Percentiles rank a stretch among this genome's conserved stretches.
Evolutionary conservation across 2,888 invertebrate genomes (phyloP).

Genomic region (Coremacera marginata): DNA sequence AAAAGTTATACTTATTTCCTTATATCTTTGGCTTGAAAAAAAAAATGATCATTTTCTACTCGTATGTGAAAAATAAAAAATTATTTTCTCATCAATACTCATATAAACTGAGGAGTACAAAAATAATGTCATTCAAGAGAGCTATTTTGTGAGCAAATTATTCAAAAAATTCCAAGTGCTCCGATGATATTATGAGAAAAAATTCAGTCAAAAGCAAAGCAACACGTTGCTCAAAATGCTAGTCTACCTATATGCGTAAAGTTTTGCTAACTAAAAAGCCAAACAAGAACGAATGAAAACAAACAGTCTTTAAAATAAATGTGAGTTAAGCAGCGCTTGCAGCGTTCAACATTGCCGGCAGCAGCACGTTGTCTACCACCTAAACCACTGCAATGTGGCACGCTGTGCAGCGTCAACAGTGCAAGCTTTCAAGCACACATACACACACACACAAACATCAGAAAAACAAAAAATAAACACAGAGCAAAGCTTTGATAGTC

Average conservation of each 20-base stretch:
- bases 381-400: background rate
- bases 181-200: background rate
- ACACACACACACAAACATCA: slow-evolving; percentile 16
- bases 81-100: no score
- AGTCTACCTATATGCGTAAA: no score
- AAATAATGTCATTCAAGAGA: background rate
- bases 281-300: no score
- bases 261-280: background rate
- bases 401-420: background rate
- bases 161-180: background rate
- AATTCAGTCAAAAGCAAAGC: background rate
- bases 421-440: slow-evolving; percentile 7
- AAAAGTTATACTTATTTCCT: no score
- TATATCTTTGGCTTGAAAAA: no score
- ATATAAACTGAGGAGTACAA: no score
- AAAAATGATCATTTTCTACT: no score
- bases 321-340: slow-evolving; percentile 29
- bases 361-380: background rate
- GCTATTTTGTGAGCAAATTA: background rate
- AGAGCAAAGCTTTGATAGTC: slow-evolving; percentile 56
- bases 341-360: no score
- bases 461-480: background rate
- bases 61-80: no score
- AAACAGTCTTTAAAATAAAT: background rate
- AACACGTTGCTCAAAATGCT: background rate